These are phyloP conservation scores for Somateria mollissima DNA, from an alignment of 2,797 vertebrate genomes.

Conservation along the genomic window DNA sequence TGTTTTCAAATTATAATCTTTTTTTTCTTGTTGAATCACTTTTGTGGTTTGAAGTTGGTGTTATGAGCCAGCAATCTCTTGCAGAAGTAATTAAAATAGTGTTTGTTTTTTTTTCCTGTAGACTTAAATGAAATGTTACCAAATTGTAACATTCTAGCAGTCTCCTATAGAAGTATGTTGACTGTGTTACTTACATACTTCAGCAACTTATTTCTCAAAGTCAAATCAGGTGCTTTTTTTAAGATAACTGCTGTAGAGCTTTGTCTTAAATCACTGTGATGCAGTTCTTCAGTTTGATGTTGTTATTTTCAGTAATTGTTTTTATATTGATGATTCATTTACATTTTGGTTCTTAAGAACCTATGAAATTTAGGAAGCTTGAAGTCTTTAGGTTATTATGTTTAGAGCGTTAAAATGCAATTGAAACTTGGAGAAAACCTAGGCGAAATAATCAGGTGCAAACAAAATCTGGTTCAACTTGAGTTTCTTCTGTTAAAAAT, in stretches of 20 bases:
- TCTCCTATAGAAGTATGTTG: neutral
- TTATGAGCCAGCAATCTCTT: neutral
- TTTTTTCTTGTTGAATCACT: neutral
- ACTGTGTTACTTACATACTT: neutral
- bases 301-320: neutral
- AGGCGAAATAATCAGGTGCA: neutral
- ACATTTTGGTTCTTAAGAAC: neutral
- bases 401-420: neutral
- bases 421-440: neutral
- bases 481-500: neutral
- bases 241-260: neutral
- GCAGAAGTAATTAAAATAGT: neutral
- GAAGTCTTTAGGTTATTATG: neutral
- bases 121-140: neutral
- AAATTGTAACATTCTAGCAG: neutral
- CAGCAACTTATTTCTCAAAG: constrained; percentile 4
- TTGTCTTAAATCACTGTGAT: neutral
- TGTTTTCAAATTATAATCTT: neutral
- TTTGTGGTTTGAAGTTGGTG: neutral
- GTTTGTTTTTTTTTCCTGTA: neutral
- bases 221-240: neutral
- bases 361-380: neutral
- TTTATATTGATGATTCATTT: neutral
- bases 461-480: neutral
- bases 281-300: neutral